Conservation (phyloP, 2,797 vertebrate species). For the Babyrousa celebensis region DNA sequence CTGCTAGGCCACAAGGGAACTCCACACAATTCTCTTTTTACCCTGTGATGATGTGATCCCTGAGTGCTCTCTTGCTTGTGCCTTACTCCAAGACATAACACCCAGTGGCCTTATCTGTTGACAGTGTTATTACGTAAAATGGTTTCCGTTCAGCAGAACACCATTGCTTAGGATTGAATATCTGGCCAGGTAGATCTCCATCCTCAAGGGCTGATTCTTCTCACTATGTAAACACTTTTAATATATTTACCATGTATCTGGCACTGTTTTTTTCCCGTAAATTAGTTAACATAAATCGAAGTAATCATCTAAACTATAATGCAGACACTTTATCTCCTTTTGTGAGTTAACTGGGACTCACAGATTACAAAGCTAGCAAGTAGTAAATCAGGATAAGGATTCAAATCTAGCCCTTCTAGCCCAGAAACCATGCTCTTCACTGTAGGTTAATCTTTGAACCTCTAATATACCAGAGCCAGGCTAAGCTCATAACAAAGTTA, state of each 20-base stretch:
- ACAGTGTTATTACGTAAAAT: not conserved
- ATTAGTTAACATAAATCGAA: not conserved
- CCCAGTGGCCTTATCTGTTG: not conserved
- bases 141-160: not conserved
- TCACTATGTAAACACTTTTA: not conserved
- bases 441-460: not conserved
- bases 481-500: not conserved
- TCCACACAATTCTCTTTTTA: not conserved
- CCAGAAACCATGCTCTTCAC: not conserved
- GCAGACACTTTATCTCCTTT: not conserved
- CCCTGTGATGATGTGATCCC: not conserved
- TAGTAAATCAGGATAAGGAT: not conserved
- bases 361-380: not conserved
- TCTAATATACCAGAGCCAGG: not conserved
- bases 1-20: too few species aligned
- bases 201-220: not conserved
- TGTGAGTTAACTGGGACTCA: not conserved
- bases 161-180: not conserved
- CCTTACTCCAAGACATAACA: not conserved
- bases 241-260: not conserved
- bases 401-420: not conserved
- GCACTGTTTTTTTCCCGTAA: not conserved
- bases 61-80: not conserved
- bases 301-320: not conserved
- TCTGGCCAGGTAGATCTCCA: not conserved